Evolutionary conservation across 1,140 invertebrate genomes (phyloP).

Genomic region (Harpegnathos saltator): DNA sequence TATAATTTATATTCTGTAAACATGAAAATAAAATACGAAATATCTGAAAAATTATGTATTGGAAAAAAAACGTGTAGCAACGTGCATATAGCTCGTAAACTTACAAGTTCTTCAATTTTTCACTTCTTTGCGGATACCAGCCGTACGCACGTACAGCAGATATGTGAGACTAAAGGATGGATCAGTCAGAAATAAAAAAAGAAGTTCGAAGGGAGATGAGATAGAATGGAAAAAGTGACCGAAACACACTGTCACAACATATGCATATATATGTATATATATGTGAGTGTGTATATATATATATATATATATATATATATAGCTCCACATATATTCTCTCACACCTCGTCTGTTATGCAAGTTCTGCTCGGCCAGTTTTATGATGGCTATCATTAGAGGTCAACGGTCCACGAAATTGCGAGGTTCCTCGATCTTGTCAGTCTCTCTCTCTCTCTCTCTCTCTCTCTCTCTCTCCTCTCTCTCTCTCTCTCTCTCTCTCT

Average conservation of each 20-base stretch:
- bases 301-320: neutral
- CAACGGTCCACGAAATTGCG: conserved; percentile 83
- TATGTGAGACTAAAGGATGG: conserved; percentile 3
- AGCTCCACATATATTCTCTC: conserved; percentile 26
- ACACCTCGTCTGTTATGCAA: conserved; percentile 69
- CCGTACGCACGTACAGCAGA: conserved; percentile 38
- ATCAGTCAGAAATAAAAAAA: conserved; percentile 16
- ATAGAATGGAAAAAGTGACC: conserved; percentile 10
- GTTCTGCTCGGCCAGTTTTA: conserved; percentile 71
- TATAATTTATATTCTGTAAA: conserved; percentile 10
- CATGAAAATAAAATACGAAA: neutral
- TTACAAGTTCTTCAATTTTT: conserved; percentile 27
- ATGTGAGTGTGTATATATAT: neutral
- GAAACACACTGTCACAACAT: neutral
- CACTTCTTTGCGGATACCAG: conserved; percentile 5
- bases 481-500: conserved; percentile 45
- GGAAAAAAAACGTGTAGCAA: conserved; percentile 9
- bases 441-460: conserved; percentile 38
- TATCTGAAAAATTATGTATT: neutral
- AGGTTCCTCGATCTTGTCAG: conserved; percentile 63
- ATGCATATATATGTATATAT: neutral
- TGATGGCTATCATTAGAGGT: conserved; percentile 79
- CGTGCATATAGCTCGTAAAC: neutral
- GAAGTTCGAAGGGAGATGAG: conserved; percentile 2
- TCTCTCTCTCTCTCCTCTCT: conserved; percentile 18